Evolutionary conservation across 2,113 vertebrate genomes (phyloP).

Genomic region (Numenius arquata): DNA sequence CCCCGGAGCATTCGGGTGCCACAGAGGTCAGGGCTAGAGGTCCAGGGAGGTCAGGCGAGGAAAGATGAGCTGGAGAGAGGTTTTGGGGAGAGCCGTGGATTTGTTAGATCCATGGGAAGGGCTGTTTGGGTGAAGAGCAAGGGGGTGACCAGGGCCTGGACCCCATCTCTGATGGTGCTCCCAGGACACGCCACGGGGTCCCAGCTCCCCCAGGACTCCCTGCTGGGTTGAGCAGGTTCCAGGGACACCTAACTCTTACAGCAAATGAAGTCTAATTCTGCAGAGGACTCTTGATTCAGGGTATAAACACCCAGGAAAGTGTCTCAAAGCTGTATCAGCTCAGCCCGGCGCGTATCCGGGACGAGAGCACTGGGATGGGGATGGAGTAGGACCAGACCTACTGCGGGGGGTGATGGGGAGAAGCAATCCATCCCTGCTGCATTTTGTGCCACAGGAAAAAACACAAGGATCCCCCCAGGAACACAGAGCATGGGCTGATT

Average conservation of each 20-base stretch:
- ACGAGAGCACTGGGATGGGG: background rate
- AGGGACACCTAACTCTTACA: background rate
- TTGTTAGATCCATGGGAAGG: background rate
- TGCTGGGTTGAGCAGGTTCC: background rate
- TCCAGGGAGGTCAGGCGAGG: background rate
- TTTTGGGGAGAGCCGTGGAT: background rate
- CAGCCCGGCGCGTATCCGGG: accelerated
- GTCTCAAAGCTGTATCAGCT: background rate
- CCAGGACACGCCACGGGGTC: background rate
- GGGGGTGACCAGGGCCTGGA: too few relatives aligned
- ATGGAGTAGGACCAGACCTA: background rate
- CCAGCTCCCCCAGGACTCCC: background rate
- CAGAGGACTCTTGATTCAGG: background rate
- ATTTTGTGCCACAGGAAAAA: background rate
- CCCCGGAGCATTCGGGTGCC: background rate
- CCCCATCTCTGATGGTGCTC: background rate
- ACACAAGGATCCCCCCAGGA: accelerated
- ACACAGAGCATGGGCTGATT: background rate
- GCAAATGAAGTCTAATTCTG: background rate
- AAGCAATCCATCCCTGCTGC: too few relatives aligned
- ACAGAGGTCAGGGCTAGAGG: background rate
- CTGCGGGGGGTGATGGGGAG: background rate
- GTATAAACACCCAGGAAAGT: accelerated
- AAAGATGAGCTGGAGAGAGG: background rate
- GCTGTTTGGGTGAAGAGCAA: background rate